Base-by-base conservation (phyloP, 2,888 invertebrate species). In the Plebejus melissa region DNA sequence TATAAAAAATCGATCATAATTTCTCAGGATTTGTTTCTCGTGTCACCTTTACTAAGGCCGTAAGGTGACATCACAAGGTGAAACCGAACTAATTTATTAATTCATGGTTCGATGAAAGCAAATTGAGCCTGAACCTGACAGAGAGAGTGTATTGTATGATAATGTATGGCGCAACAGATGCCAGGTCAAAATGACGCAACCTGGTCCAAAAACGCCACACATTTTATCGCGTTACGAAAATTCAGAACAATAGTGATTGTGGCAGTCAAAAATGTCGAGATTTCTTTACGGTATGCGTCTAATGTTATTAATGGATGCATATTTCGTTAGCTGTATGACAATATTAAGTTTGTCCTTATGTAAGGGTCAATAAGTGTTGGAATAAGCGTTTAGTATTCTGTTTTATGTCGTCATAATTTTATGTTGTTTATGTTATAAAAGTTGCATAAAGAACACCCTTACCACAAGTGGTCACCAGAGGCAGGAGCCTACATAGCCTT, bases 41-140 rank as follows among this genome's bases (percentile, higher is more conserved):
- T 41, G 46, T 46, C 46, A 46, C 2, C 46, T 2, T 46, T 2
- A 46, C 46, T 46, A 2, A 41, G 28, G 41, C 41, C 41, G 46
- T 46, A 46, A 46, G 46, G 46, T 65, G 36, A 65, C 60, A 65
- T 36, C 60, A 65, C 28, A 65, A 65, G 32, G 22, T 28, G 71
- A 71, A 71, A 71, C 28, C 71, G 5, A 9, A 41, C 71, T 46
- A 70, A 70, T 70, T 70, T 70, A 72, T 72, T 50, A 54, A 72
- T 72, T 72, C 72, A 72, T 50, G 72, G 28, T 54, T 50, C 54
- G 72, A 54, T 50, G 50, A 72, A 72, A 54, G 72, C 72, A 70
- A 70, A 70, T 69, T 70, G 70, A 41, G 41, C 72, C 72, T 72
- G 72, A 72, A 72, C 54, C 72, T 72, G 72, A 72, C 72, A 72